Base-by-base conservation (phyloP, 2,797 vertebrate genomes). In the Peromyscus melanophrys region DNA sequence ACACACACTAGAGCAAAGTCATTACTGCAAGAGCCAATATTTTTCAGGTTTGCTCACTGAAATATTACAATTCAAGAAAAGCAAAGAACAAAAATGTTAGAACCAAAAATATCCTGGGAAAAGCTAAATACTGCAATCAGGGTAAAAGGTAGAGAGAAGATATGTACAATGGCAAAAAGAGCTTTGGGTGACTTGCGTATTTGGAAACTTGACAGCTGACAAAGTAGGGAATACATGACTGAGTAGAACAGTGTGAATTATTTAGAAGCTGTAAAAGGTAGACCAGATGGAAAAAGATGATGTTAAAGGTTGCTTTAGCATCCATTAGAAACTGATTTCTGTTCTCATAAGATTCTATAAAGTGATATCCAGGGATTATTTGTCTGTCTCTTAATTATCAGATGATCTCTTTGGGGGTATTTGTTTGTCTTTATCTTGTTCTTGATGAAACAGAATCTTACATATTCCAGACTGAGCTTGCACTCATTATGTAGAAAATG, bases 131-230 rank as follows among this genome's bases (percentile, higher is more conserved):
- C 34, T 63, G 71, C 14, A 40, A 4, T 49, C 71, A 77, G 27
- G 37, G 92, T 34, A 55, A 83, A 61, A 46, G 6, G 16, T 0
- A 57, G 83, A 13, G 1, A 61, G 65, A 90, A 75, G 61, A 3
- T 1, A 0, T 12, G 5, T 3, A 4, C 2, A 34, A 29, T 0
- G 1, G 11, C 7, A 2, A 37, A 40, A 9, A 52, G 27, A 88
- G 1, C 3, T n/a, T 29, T 23, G 17, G 2, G 1, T 1, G 37
- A n/a, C 1, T 6, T 8, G 6, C 11, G 2, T 19, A 6, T 49
- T 21, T 27, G 1, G 25, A 29, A 25, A 43, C 14, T 71, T 82
- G 14, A 76, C 25, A 78, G 75, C 2, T 7, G 2, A 52, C 0
- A 71, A 29, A 5, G 4, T 34, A 73, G 8, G 19, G 9, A 57